phyloP scores from a whole-genome alignment of 1,140 invertebrate genomes.

The Sarcophaga bullata region DNA sequence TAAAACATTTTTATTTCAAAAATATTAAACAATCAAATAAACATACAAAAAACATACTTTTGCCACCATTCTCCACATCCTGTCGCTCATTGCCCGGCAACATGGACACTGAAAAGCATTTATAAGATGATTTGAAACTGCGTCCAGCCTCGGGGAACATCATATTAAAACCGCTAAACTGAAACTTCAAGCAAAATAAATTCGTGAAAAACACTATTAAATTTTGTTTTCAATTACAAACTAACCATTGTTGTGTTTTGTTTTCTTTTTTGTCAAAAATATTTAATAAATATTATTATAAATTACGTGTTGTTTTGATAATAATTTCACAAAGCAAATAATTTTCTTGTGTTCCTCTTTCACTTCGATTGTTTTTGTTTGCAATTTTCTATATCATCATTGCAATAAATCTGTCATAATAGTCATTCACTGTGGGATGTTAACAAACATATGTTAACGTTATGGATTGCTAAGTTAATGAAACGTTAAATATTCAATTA shows the following conservation, averaged over 20 bases:
- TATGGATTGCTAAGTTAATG: no score
- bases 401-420: neutral
- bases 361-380: neutral
- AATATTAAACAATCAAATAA: no score
- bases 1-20: slow-evolving; percentile 64
- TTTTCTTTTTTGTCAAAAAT: neutral
- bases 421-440: neutral
- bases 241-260: slow-evolving; percentile 33
- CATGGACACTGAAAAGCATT: slow-evolving; percentile 97
- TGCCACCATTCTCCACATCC: slow-evolving; percentile 97
- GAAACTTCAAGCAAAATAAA: slow-evolving; percentile 49
- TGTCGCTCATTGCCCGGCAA: slow-evolving; percentile 91
- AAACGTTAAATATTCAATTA: no score
- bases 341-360: neutral
- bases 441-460: no score
- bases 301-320: neutral
- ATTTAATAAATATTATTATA: neutral
- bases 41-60: slow-evolving; percentile 77
- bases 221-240: neutral
- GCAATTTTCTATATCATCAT: slow-evolving; percentile 4
- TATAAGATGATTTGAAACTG: slow-evolving; percentile 83
- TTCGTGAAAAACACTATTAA: no score
- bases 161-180: slow-evolving; percentile 72
- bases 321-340: neutral
- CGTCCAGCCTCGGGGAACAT: slow-evolving; percentile 85